Conservation (phyloP, 23 tunicate genomes). For the Trididemnum nubilum region DNA sequence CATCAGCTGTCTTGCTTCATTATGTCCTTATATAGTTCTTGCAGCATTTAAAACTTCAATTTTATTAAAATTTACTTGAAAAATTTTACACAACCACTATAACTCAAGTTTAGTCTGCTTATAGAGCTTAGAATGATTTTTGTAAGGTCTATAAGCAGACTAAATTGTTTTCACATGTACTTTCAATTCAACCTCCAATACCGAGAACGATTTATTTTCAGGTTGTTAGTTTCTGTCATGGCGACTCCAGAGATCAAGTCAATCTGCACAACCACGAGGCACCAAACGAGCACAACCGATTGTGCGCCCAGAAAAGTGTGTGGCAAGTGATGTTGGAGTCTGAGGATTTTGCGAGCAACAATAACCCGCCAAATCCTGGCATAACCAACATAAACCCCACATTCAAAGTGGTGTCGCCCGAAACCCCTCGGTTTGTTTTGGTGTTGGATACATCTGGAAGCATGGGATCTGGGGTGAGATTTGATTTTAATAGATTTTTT, state of each 20-base stretch:
- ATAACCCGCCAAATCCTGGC: conserved; percentile 39
- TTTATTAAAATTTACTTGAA: no score
- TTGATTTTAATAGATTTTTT: background rate
- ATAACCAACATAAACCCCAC: conserved; percentile 25
- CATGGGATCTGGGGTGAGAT: conserved; percentile 50
- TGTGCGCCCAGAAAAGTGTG: conserved; percentile 62
- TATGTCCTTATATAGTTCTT: no score
- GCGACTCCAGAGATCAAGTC: conserved; percentile 42
- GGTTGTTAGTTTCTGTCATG: conserved; percentile 64
- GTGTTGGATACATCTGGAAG: conserved; percentile 76
- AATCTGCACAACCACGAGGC: conserved; percentile 64
- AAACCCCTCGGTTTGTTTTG: conserved; percentile 44
- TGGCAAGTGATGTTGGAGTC: conserved; percentile 63
- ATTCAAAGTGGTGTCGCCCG: conserved; percentile 41
- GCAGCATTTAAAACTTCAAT: no score
- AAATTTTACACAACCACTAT: no score
- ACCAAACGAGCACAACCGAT: conserved; percentile 68
- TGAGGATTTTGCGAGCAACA: conserved; percentile 31
- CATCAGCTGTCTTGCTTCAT: no score
- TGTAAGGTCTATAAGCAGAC: no score
- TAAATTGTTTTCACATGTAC: no score
- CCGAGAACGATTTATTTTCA: no score
- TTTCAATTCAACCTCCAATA: no score
- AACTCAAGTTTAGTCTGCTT: no score
- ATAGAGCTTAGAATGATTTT: no score